Conservation (phyloP, 2,888 invertebrate species). For the Ypsolopha sequella region DNA sequence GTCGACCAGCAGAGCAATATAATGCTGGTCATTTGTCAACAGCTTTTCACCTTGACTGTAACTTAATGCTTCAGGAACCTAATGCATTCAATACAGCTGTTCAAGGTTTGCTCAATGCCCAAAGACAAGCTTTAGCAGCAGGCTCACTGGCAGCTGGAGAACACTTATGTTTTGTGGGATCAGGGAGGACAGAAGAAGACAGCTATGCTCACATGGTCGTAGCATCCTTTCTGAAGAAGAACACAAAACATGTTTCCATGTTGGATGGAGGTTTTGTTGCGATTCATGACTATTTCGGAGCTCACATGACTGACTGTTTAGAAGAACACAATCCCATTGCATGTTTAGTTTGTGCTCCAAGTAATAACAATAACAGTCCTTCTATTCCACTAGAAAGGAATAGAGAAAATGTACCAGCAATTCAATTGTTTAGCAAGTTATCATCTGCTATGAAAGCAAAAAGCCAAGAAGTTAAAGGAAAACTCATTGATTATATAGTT, state of each 20-base stretch:
- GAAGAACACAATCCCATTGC: slow-evolving; percentile 86
- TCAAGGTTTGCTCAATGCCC: slow-evolving; percentile 90
- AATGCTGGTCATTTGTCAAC: slow-evolving; percentile 97
- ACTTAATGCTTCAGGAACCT: slow-evolving; percentile 97
- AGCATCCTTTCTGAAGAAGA: slow-evolving; percentile 94
- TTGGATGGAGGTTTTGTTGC: slow-evolving; percentile 92
- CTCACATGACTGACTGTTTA: slow-evolving; percentile 83
- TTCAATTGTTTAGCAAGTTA: slow-evolving; percentile 85
- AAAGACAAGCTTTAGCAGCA: slow-evolving; percentile 87
- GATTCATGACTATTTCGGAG: slow-evolving; percentile 86
- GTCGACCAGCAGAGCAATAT: slow-evolving; percentile 96
- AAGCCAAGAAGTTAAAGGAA: slow-evolving; percentile 92
- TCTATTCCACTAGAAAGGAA: slow-evolving; percentile 27
- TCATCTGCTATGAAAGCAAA: slow-evolving; percentile 91
- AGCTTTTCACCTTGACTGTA: slow-evolving; percentile 97
- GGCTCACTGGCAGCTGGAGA: slow-evolving; percentile 90
- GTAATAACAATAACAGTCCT: slow-evolving; percentile 45
- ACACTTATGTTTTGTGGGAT: slow-evolving; percentile 93
- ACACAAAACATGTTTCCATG: slow-evolving; percentile 92
- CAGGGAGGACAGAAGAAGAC: slow-evolving; percentile 93
- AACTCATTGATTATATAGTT: slow-evolving; percentile 92
- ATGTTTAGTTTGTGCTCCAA: slow-evolving; percentile 85
- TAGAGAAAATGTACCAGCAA: slow-evolving; percentile 57
- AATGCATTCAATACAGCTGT: slow-evolving; percentile 95
- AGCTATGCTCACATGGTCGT: slow-evolving; percentile 98